phyloP scores from a whole-genome alignment of 2,113 vertebrate species.

The Phaetusa simplex region DNA sequence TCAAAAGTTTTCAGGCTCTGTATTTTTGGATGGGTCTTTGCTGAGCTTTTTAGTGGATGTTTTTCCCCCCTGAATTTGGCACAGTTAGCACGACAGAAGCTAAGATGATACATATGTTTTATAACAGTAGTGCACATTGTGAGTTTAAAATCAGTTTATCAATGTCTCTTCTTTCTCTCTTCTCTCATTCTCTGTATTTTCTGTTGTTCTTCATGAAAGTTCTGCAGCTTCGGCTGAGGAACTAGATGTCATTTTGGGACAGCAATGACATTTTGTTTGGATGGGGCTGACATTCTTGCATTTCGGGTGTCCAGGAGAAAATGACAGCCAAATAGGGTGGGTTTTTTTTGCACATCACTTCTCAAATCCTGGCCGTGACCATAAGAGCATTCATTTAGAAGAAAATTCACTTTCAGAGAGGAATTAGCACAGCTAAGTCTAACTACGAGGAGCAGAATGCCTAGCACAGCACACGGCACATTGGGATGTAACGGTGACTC shows the following conservation, averaged over 20 bases:
- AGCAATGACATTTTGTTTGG: constrained; percentile 1
- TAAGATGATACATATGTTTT: constrained; percentile 59
- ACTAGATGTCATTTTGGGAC: neutral
- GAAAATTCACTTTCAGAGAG: neutral
- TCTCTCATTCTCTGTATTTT: neutral
- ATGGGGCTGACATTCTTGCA: neutral
- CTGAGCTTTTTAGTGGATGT: neutral
- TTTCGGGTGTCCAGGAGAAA: neutral
- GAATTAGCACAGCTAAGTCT: neutral
- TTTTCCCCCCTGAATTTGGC: neutral
- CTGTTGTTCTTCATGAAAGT: neutral
- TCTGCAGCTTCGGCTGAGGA: neutral
- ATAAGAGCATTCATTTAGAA: neutral
- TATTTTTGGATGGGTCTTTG: constrained; percentile 42
- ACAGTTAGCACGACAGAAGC: constrained; percentile 41
- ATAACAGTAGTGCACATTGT: constrained; percentile 39
- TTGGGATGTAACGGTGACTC: neutral
- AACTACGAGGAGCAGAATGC: neutral
- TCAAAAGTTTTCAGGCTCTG: constrained; percentile 3
- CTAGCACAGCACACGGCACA: neutral
- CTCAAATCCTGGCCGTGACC: neutral
- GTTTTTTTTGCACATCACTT: neutral
- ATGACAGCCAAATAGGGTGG: neutral
- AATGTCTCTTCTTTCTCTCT: constrained; percentile 13
- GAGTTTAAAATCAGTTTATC: constrained; percentile 52